Evolutionary conservation across 2,797 vertebrate species (phyloP), one percentile per base, ranked within the genome.

Genomic region (Chanos chanos): DNA sequence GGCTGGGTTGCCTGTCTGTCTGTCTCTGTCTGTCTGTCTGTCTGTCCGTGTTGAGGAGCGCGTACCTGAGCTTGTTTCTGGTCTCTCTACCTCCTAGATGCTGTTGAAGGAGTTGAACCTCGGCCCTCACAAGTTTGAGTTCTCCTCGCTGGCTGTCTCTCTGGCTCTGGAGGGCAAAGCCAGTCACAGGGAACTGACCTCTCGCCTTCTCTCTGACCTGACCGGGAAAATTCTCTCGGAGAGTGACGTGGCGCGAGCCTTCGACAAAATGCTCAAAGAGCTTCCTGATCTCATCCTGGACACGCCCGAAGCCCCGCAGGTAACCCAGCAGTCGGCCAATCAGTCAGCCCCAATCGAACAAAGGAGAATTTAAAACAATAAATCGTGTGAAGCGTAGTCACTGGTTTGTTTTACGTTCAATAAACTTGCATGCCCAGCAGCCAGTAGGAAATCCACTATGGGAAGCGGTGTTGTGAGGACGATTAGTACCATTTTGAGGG

Each of bases 161-260:
- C 77, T 94, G 76, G 87, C 93, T 18, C 78, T 94, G 10, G 92
- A 94, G 72, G 91, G 91, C 60, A 93, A 92, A 64, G 93, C 93
- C 63, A 94, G 93, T 77, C 93, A 94, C 78, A 78, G 93, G 24
- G 93, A 94, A 80, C 88, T 94, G 64, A 93, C 91, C 0, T 94
- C 93, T 1, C 87, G 92, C 6, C 86, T 94, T 71, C 89, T 94
- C 27, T 89, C 91, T 0, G 93, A 94, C 54, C 86, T 94, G 62
- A 81, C 85, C 12, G 87, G 85, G 22, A 92, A 87, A 61, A 44
- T 89, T 58, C 66, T 94, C 61, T 83, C 88, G 4, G 77, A 91
- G 4, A 81, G 70, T 1, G 91, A 94, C 65, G 89, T 92, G 64
- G 83, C 85, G 7, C 78, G 82, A 0, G 90, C 93, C 39, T 94